Conservation (phyloP, 1,140 invertebrate genomes). For the Brachionus sp. region DNA sequence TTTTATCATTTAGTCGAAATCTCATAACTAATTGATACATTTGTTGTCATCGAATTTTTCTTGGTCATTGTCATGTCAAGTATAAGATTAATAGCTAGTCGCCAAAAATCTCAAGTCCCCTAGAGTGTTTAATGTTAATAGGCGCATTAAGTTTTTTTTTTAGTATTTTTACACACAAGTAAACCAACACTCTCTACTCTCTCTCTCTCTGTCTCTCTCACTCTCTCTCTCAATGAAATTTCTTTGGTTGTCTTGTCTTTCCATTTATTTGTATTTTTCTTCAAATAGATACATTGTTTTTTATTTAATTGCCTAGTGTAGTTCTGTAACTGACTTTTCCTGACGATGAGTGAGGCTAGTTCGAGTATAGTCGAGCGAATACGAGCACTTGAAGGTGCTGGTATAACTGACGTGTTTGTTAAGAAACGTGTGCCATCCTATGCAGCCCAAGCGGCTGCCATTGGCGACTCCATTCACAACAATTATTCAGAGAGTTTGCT, state of each 20-base stretch:
- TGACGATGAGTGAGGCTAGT: background rate
- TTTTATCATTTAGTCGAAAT: background rate
- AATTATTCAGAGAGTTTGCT: background rate
- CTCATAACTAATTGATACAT: conserved; percentile 32
- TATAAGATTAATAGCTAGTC: background rate
- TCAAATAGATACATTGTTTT: background rate
- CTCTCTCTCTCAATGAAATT: background rate
- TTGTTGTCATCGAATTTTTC: background rate
- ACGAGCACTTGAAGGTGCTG: conserved; percentile 38
- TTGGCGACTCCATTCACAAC: background rate
- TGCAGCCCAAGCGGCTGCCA: background rate
- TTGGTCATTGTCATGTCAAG: background rate
- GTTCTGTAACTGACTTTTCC: background rate
- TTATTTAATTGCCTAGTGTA: background rate
- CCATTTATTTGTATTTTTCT: background rate
- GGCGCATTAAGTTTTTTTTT: background rate
- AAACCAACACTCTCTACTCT: no score
- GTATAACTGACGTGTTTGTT: conserved; percentile 39
- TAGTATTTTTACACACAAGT: background rate
- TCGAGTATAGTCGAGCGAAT: conserved; percentile 38
- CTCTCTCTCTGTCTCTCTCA: background rate
- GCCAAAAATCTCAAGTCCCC: background rate
- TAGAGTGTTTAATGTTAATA: background rate
- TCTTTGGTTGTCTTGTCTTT: background rate
- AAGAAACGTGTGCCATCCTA: conserved; percentile 34